Conservation (phyloP, 2,797 vertebrate genomes). For the Gallinago solitaria region DNA sequence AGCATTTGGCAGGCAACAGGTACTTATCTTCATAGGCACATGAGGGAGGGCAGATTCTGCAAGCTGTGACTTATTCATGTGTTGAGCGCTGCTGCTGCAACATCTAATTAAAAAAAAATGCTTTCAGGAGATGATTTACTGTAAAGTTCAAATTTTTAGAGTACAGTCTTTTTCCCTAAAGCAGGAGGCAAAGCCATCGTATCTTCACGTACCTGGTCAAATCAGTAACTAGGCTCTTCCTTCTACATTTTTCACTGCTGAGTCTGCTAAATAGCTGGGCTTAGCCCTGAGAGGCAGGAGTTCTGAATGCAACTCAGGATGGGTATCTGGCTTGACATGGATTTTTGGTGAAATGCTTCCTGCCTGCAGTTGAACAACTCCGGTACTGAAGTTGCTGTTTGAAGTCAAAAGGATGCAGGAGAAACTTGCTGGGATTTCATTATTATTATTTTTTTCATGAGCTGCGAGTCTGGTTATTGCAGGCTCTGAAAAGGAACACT, state of each 20-base stretch:
- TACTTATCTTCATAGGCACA: background rate
- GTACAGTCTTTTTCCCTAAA: background rate
- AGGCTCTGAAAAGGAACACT: background rate
- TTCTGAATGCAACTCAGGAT: background rate
- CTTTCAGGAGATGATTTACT: background rate
- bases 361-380: background rate
- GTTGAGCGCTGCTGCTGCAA: background rate
- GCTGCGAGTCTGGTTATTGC: background rate
- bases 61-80: background rate
- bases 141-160: background rate
- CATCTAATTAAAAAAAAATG: background rate
- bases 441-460: background rate
- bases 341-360: background rate
- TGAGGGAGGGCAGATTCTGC: background rate
- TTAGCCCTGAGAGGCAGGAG: background rate
- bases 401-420: background rate
- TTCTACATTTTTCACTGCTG: accelerated
- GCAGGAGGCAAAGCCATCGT: background rate
- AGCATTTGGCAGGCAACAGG: background rate
- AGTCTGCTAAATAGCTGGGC: background rate
- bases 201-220: background rate
- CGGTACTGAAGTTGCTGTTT: background rate
- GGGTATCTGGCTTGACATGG: background rate
- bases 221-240: background rate
- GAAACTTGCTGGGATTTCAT: background rate